Base-by-base conservation (phyloP, 1,140 invertebrate species). In the Drosophila leontia region DNA sequence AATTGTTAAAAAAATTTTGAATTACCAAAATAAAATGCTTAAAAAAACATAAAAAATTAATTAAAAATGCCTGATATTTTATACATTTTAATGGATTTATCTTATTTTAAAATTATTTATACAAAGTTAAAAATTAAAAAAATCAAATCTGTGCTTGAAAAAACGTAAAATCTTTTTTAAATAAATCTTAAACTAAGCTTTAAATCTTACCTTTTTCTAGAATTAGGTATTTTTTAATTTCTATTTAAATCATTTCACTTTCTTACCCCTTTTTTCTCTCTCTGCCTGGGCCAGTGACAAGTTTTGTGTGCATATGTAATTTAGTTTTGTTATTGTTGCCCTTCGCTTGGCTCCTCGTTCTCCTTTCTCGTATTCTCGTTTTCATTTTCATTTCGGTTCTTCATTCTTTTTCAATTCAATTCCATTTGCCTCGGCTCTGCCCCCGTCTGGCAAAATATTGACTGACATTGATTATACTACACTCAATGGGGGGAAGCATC, bases 231-330 rank as follows among this genome's bases (percentile, higher is more conserved):
- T 26, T 7, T 15, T 1, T 1, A 1, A 26, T 7, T 11, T 50
- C 0, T 29, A 7, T 9, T 12, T 1, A 5, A 39, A 7, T 26
- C 7, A 2, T 0, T 1, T 26, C 11, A 15, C n/a, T 19, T 19
- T 44, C 12, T 47, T 4, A 3, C 17, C 34, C 34, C 1, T 12
- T 37, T 37, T 69, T 69, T 69, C 9, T 67, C n/a, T 55, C 39
- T 29, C 19, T 70, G 62, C 8, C 15, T 34, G 34, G 51, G 17
- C 23, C 41, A 63, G 37, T 44, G 44, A 61, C 44, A 67, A 62
- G 72, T 77, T 80, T 83, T 83, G 85, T 88, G 77, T 88, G 84
- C 84, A 87, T 90, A 87, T 90, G 85, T 87, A 88, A 88, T 87
- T 87, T 84, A 74, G 61, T 72, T 75, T 80, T 83, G 83, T 83